These are phyloP conservation scores for Laothoe populi DNA, from an alignment of 2,888 invertebrate genomes.

Conservation along the genomic window DNA sequence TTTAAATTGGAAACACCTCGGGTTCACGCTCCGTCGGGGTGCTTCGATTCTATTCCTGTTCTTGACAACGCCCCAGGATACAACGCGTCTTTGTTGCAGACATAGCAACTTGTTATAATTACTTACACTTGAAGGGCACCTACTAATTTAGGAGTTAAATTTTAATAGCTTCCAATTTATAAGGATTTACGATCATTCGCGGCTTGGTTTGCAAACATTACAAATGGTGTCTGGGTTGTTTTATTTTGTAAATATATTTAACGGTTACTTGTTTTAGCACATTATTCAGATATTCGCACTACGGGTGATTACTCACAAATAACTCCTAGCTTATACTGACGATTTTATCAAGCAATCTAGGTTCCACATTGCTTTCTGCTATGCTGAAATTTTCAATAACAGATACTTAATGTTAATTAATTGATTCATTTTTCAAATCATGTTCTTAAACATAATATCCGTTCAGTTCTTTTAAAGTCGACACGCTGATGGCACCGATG, in stretches of 20 bases:
- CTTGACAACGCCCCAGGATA: constrained; percentile 63
- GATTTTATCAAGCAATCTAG: too few relatives aligned
- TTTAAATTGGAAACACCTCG: constrained; percentile 79
- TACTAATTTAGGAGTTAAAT: constrained; percentile 27
- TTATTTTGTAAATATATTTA: not conserved
- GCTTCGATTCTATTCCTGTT: constrained; percentile 74
- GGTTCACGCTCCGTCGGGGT: constrained; percentile 56
- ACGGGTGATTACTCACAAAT: too few relatives aligned
- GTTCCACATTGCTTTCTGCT: too few relatives aligned
- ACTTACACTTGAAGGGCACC: constrained; percentile 52
- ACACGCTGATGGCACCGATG: too few relatives aligned
- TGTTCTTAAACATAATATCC: too few relatives aligned
- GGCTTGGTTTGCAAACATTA: not conserved
- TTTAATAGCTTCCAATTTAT: constrained; percentile 25
- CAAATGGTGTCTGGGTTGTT: not conserved
- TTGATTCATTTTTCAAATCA: too few relatives aligned
- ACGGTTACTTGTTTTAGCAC: not conserved
- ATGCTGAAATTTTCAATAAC: too few relatives aligned
- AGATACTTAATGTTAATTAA: too few relatives aligned
- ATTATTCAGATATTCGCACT: not conserved
- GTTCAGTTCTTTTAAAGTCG: too few relatives aligned
- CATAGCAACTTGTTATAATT: constrained; percentile 72
- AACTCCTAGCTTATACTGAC: too few relatives aligned
- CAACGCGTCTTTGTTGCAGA: constrained; percentile 69
- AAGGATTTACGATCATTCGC: constrained; percentile 13